Evolutionary conservation across 2,113 vertebrate genomes (phyloP), one percentile per base, ranked within the genome.

Genomic region (Cololabis saira): DNA sequence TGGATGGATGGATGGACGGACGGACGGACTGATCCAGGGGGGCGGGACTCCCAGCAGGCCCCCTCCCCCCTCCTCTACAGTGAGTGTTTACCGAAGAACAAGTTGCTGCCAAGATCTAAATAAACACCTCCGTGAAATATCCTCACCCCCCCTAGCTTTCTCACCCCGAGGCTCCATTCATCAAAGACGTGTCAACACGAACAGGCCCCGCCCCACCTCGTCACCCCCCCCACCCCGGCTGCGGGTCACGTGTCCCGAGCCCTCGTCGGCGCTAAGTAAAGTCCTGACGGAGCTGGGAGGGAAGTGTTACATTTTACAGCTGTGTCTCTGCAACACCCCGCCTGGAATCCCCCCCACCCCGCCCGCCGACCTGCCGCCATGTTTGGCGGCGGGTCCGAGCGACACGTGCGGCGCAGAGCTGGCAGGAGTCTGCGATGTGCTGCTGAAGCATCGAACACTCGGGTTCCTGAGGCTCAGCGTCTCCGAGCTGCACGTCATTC

Each of bases 221-320:
- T 70, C 72, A 72, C 63, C n/a, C 54, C 43, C 19, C 52, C 9
- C 8, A 27, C 64, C 61, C 42, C 3, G 2, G 61, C 70, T 62
- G 78, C 45, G 51, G 56, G 50, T 82, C 80, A 77, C 43, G 40
- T 71, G 69, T 27, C 47, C 0, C 0, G 27, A 70, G 61, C 22
- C 70, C 70, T 22, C 61, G 67, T 68, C 76, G 43, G 40, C 47
- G 59, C 87, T 83, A 72, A 83, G 78, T 76, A 68, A 82, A 85
- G 83, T 62, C 47, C 64, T 63, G 27, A 41, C 60, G 60, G 47
- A 82, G 41, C 74, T 87, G 17, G 78, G 76, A 12, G 72, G 83
- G 84, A 82, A 65, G 66, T 77, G 88, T 43, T 80, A 82, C 15
- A 87, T 85, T 79, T 86, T 67, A 72, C 87, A 90, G 69, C 71